phyloP scores from a whole-genome alignment of 2,113 vertebrate species.

The Fregetta grallaria region DNA sequence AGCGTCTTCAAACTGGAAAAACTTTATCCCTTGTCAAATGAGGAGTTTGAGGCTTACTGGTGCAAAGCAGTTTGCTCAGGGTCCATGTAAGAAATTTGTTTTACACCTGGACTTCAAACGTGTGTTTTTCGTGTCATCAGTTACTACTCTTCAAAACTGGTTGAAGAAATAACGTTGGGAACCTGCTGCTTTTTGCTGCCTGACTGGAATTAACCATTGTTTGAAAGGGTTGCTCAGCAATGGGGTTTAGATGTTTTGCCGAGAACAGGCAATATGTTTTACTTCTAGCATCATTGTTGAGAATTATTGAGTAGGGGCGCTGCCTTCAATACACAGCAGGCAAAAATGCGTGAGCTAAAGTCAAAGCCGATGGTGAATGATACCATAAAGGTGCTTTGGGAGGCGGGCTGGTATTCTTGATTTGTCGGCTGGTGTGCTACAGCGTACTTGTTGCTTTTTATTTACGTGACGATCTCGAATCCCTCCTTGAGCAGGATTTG shows the following conservation, averaged over 20 bases:
- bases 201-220: fast-evolving
- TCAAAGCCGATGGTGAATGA: not conserved
- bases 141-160: not conserved
- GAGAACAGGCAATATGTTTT: not conserved
- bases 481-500: not conserved
- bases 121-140: not conserved
- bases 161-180: not conserved
- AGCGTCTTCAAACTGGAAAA: not conserved
- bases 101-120: not conserved
- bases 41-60: not conserved
- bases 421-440: not conserved
- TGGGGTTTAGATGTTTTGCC: not conserved
- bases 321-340: not conserved
- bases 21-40: not conserved
- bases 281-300: not conserved
- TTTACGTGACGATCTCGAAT: not conserved
- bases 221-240: not conserved
- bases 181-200: not conserved
- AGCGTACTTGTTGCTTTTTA: not conserved
- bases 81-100: too few relatives aligned
- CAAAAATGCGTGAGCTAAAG: not conserved
- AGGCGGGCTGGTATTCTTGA: not conserved
- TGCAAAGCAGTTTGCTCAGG: not conserved
- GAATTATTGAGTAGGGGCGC: not conserved
- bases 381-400: not conserved